Percentiles rank a stretch among this genome's conserved stretches.
These are phyloP conservation scores for Eremophila alpestris DNA, from an alignment of 2,797 vertebrate genomes.

Conservation along the genomic window DNA sequence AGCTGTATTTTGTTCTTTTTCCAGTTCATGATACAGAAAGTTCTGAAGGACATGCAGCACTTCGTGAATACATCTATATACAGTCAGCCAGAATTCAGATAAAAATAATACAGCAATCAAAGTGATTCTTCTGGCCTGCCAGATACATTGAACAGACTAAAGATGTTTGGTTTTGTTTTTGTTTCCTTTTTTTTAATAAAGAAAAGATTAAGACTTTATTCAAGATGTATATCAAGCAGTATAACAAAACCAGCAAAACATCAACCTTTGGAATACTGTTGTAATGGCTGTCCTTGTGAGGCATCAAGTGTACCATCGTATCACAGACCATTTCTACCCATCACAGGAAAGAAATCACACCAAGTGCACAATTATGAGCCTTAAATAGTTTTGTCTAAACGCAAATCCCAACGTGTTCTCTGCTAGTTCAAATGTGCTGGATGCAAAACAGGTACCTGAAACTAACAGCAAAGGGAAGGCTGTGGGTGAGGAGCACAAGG, in stretches of 20 bases:
- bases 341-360: conserved; percentile 24
- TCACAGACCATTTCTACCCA: conserved; percentile 9
- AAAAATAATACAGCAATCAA: conserved; percentile 62
- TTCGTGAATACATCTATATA: conserved; percentile 68
- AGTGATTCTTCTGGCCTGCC: conserved; percentile 70
- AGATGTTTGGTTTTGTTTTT: not conserved
- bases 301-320: conserved; percentile 7
- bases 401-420: not conserved
- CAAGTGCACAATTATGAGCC: conserved; percentile 25
- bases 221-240: conserved; percentile 72
- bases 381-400: not conserved
- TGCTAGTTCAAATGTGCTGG: conserved; percentile 23
- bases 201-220: conserved; percentile 81
- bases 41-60: conserved; percentile 72
- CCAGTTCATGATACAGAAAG: conserved; percentile 65
- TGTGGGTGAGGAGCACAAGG: not conserved
- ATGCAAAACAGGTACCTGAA: not conserved
- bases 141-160: conserved; percentile 67
- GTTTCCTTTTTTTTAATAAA: conserved; percentile 5
- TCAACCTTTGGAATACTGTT: conserved; percentile 72
- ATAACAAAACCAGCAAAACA: conserved; percentile 72
- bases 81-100: conserved; percentile 64
- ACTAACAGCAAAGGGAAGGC: conserved; percentile 12
- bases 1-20: conserved; percentile 67
- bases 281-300: not conserved